Evolutionary conservation across 1,140 invertebrate species (phyloP).

Genomic region (Panagrolaimus sp.): DNA sequence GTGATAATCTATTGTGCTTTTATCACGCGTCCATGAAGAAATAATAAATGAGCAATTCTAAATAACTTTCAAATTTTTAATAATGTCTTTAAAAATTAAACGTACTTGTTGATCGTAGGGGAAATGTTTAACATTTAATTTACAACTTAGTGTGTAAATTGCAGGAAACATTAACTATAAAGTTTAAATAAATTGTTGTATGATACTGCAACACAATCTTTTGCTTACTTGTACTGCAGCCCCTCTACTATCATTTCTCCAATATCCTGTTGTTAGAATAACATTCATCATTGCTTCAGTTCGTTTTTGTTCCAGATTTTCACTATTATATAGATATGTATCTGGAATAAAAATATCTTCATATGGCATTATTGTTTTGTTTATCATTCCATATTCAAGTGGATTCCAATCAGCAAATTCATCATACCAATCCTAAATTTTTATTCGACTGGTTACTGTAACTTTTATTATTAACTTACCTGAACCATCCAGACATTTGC

Average conservation of each 20-base stretch:
- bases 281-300: conserved; percentile 58
- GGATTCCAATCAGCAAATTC: conserved; percentile 53
- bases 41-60: conserved; percentile 55
- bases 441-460: too few species aligned
- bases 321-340: conserved; percentile 54
- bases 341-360: conserved; percentile 52
- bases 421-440: conserved; percentile 52
- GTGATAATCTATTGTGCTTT: conserved; percentile 54
- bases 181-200: too few species aligned
- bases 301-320: conserved; percentile 54
- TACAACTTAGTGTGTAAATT: conserved; percentile 35
- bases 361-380: conserved; percentile 52
- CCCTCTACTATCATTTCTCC: too few species aligned
- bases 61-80: too few species aligned
- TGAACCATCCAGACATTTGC: conserved; percentile 56
- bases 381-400: conserved; percentile 45
- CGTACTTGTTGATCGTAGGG: conserved; percentile 51
- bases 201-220: too few species aligned
- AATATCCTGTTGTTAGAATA: too few species aligned
- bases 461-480: conserved; percentile 14
- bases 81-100: too few species aligned
- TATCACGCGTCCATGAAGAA: conserved; percentile 52
- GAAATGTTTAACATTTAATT: conserved; percentile 55
- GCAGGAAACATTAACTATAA: too few species aligned
- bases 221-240: too few species aligned